Conservation (phyloP, 2,797 vertebrate species). For the Otolemur crassicaudatus region DNA sequence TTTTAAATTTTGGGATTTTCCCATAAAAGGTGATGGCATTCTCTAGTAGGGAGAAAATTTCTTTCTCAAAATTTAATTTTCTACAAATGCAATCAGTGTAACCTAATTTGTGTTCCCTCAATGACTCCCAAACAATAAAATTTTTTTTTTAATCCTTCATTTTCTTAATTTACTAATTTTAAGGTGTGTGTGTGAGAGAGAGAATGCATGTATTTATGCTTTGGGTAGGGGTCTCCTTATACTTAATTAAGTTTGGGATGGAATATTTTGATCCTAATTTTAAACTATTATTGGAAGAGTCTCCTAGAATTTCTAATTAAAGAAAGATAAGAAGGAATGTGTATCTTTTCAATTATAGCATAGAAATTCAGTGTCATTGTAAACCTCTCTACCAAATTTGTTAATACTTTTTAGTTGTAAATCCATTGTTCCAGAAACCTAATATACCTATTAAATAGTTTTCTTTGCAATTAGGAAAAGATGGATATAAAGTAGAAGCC, state of each 20-base stretch:
- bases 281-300: constrained; percentile 14
- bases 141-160: too few species aligned
- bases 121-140: too few species aligned
- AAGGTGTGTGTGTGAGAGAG: neutral
- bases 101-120: too few species aligned
- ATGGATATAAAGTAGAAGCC: neutral
- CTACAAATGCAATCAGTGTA: neutral
- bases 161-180: constrained; percentile 43
- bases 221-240: neutral
- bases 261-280: constrained; percentile 55
- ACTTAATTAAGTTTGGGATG: constrained; percentile 20
- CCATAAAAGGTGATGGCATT: neutral
- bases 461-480: constrained; percentile 2
- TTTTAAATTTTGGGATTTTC: constrained; percentile 39
- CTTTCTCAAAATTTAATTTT: constrained; percentile 43
- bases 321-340: constrained; percentile 22
- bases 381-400: neutral
- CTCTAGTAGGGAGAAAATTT: neutral
- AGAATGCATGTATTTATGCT: neutral
- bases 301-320: constrained; percentile 55
- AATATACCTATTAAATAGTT: constrained; percentile 17
- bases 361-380: constrained; percentile 55
- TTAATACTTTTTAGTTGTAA: constrained; percentile 49
- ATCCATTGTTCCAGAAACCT: constrained; percentile 26
- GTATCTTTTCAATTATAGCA: constrained; percentile 4